phyloP scores from a whole-genome alignment of 2,113 vertebrate species.

The Plecotus auritus region DNA sequence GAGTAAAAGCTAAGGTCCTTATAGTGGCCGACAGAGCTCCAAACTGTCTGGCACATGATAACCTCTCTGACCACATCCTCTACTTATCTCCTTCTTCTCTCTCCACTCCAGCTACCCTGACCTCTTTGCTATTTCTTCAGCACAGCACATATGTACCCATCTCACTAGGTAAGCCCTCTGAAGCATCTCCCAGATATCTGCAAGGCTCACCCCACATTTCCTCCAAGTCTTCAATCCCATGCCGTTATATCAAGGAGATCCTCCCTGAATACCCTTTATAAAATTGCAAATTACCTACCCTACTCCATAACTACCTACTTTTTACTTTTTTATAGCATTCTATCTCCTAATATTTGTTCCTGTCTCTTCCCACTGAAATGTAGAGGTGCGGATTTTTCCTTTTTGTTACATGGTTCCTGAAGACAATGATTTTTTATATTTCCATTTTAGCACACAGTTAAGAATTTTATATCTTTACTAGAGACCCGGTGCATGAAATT shows the following conservation, averaged over 20 bases:
- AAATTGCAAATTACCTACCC: not conserved
- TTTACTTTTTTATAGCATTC: not conserved
- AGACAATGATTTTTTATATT: not conserved
- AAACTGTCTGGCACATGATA: not conserved
- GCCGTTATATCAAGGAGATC: not conserved
- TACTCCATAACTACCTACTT: not conserved
- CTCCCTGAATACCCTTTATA: not conserved
- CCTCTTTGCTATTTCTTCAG: not conserved
- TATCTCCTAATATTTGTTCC: not conserved
- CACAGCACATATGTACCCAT: not conserved
- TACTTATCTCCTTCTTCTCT: not conserved
- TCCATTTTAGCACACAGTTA: not conserved
- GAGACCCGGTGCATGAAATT: no score
- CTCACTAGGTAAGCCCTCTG: not conserved
- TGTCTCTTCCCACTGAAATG: not conserved
- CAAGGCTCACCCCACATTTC: not conserved
- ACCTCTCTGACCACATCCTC: not conserved
- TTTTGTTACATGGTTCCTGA: not conserved
- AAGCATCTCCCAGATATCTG: not conserved
- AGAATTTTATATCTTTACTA: not conserved
- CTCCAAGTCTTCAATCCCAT: not conserved
- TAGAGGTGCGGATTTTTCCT: not conserved
- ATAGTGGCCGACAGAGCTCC: not conserved
- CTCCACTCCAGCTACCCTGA: not conserved
- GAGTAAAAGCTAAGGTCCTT: not conserved